Conservation (phyloP, 35 echinoderm and acorn worm species). For the Chiridota heheva region DNA sequence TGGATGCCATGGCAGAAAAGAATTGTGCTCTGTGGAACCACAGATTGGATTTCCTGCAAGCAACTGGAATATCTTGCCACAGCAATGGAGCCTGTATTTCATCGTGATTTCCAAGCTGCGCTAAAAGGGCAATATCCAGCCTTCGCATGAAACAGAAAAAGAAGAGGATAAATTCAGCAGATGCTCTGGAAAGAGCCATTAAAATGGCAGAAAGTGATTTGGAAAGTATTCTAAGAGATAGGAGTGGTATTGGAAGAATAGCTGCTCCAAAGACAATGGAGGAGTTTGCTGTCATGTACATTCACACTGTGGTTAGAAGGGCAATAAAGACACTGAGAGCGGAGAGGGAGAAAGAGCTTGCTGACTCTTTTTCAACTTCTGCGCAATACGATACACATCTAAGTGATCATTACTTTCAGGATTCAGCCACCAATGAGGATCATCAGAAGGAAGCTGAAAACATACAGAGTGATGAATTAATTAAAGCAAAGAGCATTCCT, state of each 20-base stretch:
- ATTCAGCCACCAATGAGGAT: too few species aligned
- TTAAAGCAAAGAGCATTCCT: too few species aligned
- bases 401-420: too few species aligned
- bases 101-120: slow-evolving; percentile 77
- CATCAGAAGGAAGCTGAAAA: too few species aligned
- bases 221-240: not conserved
- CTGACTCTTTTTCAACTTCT: too few species aligned
- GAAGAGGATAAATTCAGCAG: not conserved
- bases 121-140: slow-evolving; percentile 75
- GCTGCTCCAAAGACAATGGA: too few species aligned
- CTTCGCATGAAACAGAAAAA: not conserved
- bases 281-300: slow-evolving; percentile 55
- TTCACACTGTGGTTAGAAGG: slow-evolving; percentile 34
- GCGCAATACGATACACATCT: too few species aligned
- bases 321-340: slow-evolving; percentile 38
- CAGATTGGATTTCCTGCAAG: slow-evolving; percentile 62
- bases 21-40: slow-evolving; percentile 79
- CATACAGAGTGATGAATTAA: too few species aligned
- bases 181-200: slow-evolving; percentile 6
- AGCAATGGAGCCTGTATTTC: slow-evolving; percentile 93
- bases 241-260: not conserved
- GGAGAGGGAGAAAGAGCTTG: not conserved
- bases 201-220: slow-evolving; percentile 1
- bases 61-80: slow-evolving; percentile 91
- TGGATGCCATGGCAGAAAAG: slow-evolving; percentile 91